phyloP scores from a whole-genome alignment of 2,797 vertebrate genomes.

The Enteromius treurensis region DNA sequence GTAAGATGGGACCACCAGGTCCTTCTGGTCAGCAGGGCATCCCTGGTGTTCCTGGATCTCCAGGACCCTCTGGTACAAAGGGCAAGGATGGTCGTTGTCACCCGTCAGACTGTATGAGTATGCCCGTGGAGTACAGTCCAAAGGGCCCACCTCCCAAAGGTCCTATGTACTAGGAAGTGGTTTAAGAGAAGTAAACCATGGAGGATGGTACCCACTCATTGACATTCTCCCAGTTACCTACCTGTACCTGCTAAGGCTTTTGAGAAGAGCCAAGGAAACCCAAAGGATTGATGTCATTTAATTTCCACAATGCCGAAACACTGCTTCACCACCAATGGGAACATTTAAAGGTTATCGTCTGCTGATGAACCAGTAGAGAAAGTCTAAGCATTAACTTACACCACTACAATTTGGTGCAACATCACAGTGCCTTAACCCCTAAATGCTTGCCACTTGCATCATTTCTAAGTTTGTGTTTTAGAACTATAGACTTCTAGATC shows the following conservation, averaged over 20 bases:
- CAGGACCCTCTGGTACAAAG: slow-evolving; percentile 81
- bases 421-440: slow-evolving; percentile 29
- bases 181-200: slow-evolving; percentile 49
- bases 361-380: slow-evolving; percentile 34
- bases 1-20: slow-evolving; percentile 91
- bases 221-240: slow-evolving; percentile 48
- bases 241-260: slow-evolving; percentile 54
- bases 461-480: slow-evolving; percentile 29
- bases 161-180: slow-evolving; percentile 75
- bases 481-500: slow-evolving; percentile 26
- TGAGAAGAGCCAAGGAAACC: slow-evolving; percentile 54
- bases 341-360: slow-evolving; percentile 40
- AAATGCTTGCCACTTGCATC: slow-evolving; percentile 9
- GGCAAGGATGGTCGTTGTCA: slow-evolving; percentile 91
- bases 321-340: slow-evolving; percentile 30
- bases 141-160: slow-evolving; percentile 88
- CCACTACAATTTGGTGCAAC: slow-evolving; percentile 2
- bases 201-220: slow-evolving; percentile 59
- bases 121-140: slow-evolving; percentile 87
- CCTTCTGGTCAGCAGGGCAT: slow-evolving; percentile 93
- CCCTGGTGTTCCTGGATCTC: slow-evolving; percentile 88
- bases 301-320: slow-evolving; percentile 28
- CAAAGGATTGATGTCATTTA: slow-evolving; percentile 36
- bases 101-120: slow-evolving; percentile 88
- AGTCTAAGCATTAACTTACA: background rate